A percentile compares a stretch with the other conserved stretches of the same genome.
Evolutionary conservation across 1,140 invertebrate genomes (phyloP).

Genomic region (Ceratina japonica): DNA sequence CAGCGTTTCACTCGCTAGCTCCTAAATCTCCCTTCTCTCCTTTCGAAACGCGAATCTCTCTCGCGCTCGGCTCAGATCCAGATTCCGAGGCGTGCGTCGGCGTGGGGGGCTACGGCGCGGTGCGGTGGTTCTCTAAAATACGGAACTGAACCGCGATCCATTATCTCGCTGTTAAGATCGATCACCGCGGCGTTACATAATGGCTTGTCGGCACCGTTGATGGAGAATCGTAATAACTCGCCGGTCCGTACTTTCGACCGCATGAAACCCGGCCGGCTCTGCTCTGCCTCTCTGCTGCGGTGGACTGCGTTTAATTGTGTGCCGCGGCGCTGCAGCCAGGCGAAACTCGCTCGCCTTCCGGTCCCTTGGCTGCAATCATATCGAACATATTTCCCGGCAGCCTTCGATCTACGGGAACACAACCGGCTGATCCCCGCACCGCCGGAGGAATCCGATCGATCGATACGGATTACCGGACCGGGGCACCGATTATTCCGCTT

Average conservation of each 20-base stretch:
- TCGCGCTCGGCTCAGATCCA: slow-evolving; percentile 8
- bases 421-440: slow-evolving; percentile 36
- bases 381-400: slow-evolving; percentile 46
- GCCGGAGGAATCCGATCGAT: slow-evolving; percentile 43
- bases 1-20: background rate
- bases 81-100: slow-evolving; percentile 5
- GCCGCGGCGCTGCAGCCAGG: slow-evolving; percentile 29
- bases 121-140: slow-evolving; percentile 30
- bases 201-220: slow-evolving; percentile 57
- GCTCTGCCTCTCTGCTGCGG: slow-evolving; percentile 17
- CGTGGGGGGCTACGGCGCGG: background rate
- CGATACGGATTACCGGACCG: slow-evolving; percentile 21
- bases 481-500: slow-evolving; percentile 15
- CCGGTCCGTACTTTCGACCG: slow-evolving; percentile 43
- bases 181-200: slow-evolving; percentile 60
- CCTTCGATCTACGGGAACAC: slow-evolving; percentile 59
- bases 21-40: background rate
- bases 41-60: slow-evolving; percentile 23
- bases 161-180: slow-evolving; percentile 60
- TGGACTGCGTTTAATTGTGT: slow-evolving; percentile 62
- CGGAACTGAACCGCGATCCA: slow-evolving; percentile 48
- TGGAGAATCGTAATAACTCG: slow-evolving; percentile 59
- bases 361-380: slow-evolving; percentile 55
- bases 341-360: slow-evolving; percentile 49
- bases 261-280: slow-evolving; percentile 35